Evolutionary conservation across 2,797 vertebrate species (phyloP).

Genomic region (Macrochelys suwanniensis): DNA sequence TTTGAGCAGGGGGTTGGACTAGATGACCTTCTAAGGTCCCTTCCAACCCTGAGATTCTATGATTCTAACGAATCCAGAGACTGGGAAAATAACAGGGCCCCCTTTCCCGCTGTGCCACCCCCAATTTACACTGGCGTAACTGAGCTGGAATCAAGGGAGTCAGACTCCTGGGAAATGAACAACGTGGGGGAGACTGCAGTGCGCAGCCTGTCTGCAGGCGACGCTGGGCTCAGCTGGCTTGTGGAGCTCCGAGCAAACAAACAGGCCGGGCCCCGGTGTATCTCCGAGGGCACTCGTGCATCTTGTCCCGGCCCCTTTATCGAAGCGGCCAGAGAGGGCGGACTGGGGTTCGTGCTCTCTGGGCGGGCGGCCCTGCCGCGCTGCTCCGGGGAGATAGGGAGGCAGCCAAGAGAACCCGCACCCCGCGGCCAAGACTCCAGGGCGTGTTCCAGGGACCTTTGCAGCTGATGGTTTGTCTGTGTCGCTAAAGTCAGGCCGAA

Average conservation of each 20-base stretch:
- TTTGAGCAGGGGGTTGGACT: no score
- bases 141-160: no score
- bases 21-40: no score
- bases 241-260: not conserved
- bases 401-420: not conserved
- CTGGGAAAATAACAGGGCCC: fast-evolving
- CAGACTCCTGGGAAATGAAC: no score
- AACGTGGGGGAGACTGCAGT: no score
- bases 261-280: not conserved
- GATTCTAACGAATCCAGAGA: no score
- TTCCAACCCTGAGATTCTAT: no score
- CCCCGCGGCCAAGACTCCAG: fast-evolving
- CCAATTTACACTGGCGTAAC: not conserved
- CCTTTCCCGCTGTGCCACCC: fast-evolving
- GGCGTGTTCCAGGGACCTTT: not conserved
- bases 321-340: not conserved
- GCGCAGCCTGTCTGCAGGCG: fast-evolving
- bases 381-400: not conserved
- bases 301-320: not conserved
- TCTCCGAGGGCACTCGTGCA: fast-evolving
- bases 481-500: no score
- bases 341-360: not conserved
- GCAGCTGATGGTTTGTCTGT: not conserved
- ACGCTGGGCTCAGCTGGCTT: not conserved
- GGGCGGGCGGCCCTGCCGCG: not conserved